These are phyloP conservation scores for Vultur gryphus DNA, from an alignment of 2,797 vertebrate genomes.

Conservation along the genomic window DNA sequence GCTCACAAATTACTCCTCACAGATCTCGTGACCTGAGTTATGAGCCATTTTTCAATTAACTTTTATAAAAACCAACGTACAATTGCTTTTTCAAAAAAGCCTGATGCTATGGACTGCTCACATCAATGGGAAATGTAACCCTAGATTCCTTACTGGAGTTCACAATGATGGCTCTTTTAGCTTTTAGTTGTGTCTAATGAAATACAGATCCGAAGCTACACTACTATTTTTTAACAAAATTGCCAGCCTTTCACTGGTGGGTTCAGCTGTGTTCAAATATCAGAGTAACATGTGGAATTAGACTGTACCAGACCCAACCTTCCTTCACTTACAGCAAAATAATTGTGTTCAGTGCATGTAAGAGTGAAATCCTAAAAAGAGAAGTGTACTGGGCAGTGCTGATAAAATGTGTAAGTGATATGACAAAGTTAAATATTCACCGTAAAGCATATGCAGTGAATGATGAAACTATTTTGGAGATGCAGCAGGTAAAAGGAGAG, in stretches of 20 bases:
- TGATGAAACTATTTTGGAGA: background rate
- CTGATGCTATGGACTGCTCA: accelerated
- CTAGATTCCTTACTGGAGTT: background rate
- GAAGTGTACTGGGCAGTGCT: background rate
- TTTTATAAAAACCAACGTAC: background rate
- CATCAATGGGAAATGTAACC: background rate
- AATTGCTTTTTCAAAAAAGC: background rate
- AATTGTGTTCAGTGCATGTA: background rate
- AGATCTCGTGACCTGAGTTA: background rate
- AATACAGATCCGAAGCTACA: background rate
- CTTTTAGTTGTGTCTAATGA: background rate
- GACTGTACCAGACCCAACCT: background rate
- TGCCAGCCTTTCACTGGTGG: background rate
- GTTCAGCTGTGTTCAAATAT: background rate
- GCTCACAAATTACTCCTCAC: background rate
- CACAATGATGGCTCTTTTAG: background rate
- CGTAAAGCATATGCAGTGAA: background rate
- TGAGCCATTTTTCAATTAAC: background rate
- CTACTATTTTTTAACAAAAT: background rate
- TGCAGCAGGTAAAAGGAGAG: background rate
- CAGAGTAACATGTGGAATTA: background rate
- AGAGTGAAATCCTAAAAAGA: background rate
- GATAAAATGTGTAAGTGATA: background rate
- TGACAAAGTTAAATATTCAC: background rate
- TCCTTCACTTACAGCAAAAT: background rate